phyloP scores from a whole-genome alignment of 1,140 invertebrate genomes.

The Stegodyphus mimosarum region DNA sequence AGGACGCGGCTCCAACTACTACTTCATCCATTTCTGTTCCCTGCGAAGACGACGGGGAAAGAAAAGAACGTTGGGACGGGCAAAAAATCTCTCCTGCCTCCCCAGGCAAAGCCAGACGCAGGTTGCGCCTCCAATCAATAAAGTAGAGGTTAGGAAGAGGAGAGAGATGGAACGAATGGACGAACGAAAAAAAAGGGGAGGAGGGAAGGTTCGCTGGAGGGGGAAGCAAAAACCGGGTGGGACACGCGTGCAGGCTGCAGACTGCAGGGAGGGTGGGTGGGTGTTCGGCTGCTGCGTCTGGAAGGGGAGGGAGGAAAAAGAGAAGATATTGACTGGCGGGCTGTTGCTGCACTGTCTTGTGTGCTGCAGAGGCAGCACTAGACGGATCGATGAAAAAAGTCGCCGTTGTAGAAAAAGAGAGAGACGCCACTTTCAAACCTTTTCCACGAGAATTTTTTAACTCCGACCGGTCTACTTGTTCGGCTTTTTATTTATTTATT shows the following conservation, averaged over 20 bases:
- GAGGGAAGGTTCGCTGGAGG: background rate
- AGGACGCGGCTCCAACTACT: constrained; percentile 16
- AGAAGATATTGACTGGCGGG: constrained; percentile 60
- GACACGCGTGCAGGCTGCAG: constrained; percentile 15
- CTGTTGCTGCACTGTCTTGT: constrained; percentile 36
- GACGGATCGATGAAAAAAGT: constrained; percentile 61
- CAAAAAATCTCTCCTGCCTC: constrained; percentile 23
- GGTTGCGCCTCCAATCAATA: constrained; percentile 62
- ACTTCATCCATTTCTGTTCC: constrained; percentile 46
- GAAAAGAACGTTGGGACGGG: constrained; percentile 52
- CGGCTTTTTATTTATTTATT: constrained; percentile 7
- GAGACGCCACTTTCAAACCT: constrained; percentile 55
- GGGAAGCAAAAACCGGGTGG: background rate
- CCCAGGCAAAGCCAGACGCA: constrained; percentile 54
- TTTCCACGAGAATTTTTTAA: constrained; percentile 12
- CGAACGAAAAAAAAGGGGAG: constrained; percentile 1
- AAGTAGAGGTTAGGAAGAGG: constrained; percentile 48
- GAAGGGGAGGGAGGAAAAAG: constrained; percentile 9
- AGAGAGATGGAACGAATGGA: constrained; percentile 18
- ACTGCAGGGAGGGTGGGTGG: background rate
- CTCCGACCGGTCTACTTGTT: constrained; percentile 14
- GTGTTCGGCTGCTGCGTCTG: constrained; percentile 13
- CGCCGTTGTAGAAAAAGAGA: constrained; percentile 42
- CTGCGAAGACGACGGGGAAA: constrained; percentile 49
- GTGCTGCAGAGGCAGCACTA: constrained; percentile 31